These are phyloP conservation scores for Hirudo medicinalis DNA, from an alignment of 1,140 invertebrate genomes.

Conservation along the genomic window DNA sequence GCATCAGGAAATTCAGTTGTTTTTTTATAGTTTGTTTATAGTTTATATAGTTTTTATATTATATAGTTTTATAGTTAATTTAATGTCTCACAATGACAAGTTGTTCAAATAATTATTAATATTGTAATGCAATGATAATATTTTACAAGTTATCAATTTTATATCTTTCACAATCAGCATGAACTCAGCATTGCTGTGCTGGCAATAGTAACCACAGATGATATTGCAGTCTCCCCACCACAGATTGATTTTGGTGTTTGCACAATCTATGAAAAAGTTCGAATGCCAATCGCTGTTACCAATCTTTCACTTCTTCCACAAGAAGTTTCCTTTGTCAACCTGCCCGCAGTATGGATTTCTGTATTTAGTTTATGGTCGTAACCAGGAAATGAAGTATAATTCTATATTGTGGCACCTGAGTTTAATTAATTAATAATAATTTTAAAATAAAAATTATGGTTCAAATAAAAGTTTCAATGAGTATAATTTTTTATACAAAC, in stretches of 20 bases:
- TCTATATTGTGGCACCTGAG: neutral
- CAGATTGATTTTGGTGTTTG: neutral
- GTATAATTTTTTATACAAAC: too few species aligned
- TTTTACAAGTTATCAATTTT: neutral
- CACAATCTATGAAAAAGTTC: slow-evolving; percentile 2
- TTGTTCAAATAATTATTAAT: neutral
- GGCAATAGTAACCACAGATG: slow-evolving; percentile 6
- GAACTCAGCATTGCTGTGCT: neutral
- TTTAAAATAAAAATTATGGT: too few species aligned
- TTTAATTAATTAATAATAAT: neutral
- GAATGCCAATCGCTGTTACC: neutral
- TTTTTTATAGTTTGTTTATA: too few species aligned
- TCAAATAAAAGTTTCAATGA: too few species aligned
- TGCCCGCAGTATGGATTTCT: neutral
- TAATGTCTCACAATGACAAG: too few species aligned
- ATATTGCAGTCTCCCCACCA: neutral
- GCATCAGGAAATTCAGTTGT: too few species aligned
- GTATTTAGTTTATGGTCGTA: neutral
- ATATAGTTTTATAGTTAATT: too few species aligned
- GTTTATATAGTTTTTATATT: neutral
- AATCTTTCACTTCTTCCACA: slow-evolving; percentile 8
- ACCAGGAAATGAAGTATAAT: neutral
- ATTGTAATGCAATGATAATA: neutral
- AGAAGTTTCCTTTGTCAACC: neutral
- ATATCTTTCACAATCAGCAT: neutral